Conservation (phyloP, 2,888 invertebrate species). For the Mesopsocus fuscifrons region DNA sequence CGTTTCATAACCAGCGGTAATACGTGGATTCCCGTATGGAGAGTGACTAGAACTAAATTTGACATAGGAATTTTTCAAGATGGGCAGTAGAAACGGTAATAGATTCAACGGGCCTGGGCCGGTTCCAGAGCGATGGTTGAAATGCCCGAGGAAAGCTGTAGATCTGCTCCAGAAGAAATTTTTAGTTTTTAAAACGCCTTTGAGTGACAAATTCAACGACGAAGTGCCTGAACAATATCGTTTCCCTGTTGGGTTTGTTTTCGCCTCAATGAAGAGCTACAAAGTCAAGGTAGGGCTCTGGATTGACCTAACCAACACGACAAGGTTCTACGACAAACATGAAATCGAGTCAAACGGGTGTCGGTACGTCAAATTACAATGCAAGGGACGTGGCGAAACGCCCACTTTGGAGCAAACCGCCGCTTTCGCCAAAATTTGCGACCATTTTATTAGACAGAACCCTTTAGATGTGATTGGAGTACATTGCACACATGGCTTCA, state of each 20-base stretch:
- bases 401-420: conserved; percentile 70
- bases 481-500: conserved; percentile 97
- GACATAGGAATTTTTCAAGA: no score
- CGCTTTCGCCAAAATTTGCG: conserved; percentile 64
- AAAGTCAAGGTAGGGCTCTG: conserved; percentile 82
- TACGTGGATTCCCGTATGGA: no score
- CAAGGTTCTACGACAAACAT: conserved; percentile 73
- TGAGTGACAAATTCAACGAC: conserved; percentile 60
- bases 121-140: conserved; percentile 72
- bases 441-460: conserved; percentile 55
- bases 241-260: conserved; percentile 77
- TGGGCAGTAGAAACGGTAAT: no score
- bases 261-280: conserved; percentile 53
- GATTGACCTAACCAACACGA: conserved; percentile 93
- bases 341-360: conserved; percentile 57
- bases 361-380: conserved; percentile 73
- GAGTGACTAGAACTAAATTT: no score
- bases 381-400: conserved; percentile 83
- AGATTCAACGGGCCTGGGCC: conserved; percentile 32
- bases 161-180: conserved; percentile 62
- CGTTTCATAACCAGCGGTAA: no score
- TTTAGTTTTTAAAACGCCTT: conserved; percentile 86
- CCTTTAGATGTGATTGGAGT: conserved; percentile 65
- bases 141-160: conserved; percentile 66
- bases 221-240: conserved; percentile 66